Conservation (phyloP, 2,888 invertebrate genomes). For the Heliconius charithonia region DNA sequence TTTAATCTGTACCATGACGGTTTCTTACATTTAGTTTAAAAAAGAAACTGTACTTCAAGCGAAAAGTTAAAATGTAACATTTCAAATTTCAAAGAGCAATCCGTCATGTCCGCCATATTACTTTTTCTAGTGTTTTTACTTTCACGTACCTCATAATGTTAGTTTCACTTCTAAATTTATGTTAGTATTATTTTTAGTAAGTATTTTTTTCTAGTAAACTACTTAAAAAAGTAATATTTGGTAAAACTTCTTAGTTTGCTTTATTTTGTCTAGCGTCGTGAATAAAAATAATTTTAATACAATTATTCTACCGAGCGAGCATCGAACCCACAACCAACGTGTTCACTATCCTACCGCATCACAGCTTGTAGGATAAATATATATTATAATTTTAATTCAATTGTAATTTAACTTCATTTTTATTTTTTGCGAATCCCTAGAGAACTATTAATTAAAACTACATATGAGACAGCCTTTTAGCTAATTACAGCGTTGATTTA, state of each 20-base stretch:
- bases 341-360: background rate
- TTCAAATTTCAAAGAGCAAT: constrained; percentile 7
- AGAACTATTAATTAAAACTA: constrained; percentile 1
- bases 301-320: background rate
- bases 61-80: constrained; percentile 1
- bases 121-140: constrained; percentile 7
- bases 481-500: constrained; percentile 4
- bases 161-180: background rate
- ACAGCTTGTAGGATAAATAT: background rate
- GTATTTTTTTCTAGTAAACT: background rate
- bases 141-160: background rate
- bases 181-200: background rate
- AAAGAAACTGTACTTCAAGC: background rate
- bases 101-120: constrained; percentile 18
- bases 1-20: background rate
- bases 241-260: background rate
- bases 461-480: background rate
- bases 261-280: background rate
- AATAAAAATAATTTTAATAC: background rate
- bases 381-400: background rate
- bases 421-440: background rate
- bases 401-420: background rate
- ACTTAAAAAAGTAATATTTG: background rate
- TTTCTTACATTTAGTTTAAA: background rate
- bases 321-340: background rate